phyloP scores from a whole-genome alignment of 2,113 vertebrate genomes.

The Poeciliopsis occidentalis region DNA sequence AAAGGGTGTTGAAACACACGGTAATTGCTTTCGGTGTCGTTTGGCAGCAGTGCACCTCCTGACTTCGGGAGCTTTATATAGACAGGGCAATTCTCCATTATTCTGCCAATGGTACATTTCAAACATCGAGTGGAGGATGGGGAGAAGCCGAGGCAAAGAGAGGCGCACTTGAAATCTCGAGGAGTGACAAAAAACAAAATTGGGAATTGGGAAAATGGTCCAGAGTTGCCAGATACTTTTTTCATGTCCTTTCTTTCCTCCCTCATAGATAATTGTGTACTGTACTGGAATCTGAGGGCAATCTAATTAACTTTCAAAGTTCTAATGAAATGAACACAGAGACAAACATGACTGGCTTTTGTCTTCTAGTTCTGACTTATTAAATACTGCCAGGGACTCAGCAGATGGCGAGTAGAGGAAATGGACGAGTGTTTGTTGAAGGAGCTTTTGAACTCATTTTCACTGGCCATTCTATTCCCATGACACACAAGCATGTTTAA shows the following conservation, averaged over 20 bases:
- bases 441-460: slow-evolving; percentile 28
- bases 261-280: slow-evolving; percentile 33
- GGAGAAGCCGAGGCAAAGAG: not conserved
- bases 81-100: slow-evolving; percentile 69
- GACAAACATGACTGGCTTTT: slow-evolving; percentile 39
- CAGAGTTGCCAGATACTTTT: slow-evolving; percentile 22
- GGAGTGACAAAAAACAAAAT: slow-evolving; percentile 52
- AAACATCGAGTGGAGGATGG: slow-evolving; percentile 30
- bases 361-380: slow-evolving; percentile 52
- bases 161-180: slow-evolving; percentile 31
- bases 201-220: not conserved
- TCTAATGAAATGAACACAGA: slow-evolving; percentile 35
- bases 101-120: slow-evolving; percentile 58
- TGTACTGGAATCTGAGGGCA: not conserved
- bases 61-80: slow-evolving; percentile 67
- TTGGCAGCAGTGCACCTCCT: slow-evolving; percentile 65
- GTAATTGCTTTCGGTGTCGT: slow-evolving; percentile 78
- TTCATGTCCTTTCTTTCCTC: slow-evolving; percentile 13
- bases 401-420: slow-evolving; percentile 35
- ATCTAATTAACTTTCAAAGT: slow-evolving; percentile 25
- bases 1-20: slow-evolving; percentile 74
- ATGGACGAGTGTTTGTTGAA: slow-evolving; percentile 30
- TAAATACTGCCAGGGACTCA: slow-evolving; percentile 31
- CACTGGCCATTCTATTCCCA: slow-evolving; percentile 22
- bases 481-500: slow-evolving; percentile 26